Evolutionary conservation across 2,797 vertebrate species (phyloP).

Genomic region (Poecilia picta): DNA sequence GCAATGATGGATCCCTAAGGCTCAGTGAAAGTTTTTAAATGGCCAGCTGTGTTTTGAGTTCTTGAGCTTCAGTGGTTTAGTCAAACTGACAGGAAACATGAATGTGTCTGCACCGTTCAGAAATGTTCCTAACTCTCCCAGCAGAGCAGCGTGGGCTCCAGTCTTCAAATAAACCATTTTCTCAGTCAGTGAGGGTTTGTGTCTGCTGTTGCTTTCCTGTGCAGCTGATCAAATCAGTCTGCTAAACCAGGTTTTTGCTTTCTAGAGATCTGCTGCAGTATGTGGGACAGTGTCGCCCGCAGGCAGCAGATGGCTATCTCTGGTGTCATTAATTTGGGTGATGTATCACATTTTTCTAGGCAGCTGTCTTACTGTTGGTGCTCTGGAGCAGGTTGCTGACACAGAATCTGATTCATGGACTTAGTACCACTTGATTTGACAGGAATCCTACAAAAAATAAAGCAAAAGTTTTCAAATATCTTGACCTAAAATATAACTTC

Average conservation of each 20-base stretch:
- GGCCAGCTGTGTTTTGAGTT: constrained; percentile 40
- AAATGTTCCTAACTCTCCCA: neutral
- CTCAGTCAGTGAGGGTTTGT: neutral
- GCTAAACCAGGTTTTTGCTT: neutral
- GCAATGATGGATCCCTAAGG: constrained; percentile 6
- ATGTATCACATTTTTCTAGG: constrained; percentile 2
- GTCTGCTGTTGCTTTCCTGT: constrained; percentile 20
- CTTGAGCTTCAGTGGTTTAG: constrained; percentile 4
- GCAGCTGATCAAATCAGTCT: neutral
- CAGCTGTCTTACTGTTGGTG: neutral
- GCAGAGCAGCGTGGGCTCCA: neutral
- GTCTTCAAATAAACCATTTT: neutral
- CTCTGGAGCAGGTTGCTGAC: constrained; percentile 1
- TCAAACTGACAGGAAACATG: constrained; percentile 42
- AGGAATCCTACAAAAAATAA: neutral
- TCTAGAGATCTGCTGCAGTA: neutral
- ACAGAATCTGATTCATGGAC: constrained; percentile 7
- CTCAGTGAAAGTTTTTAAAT: constrained; percentile 13
- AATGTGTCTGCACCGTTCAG: constrained; percentile 33
- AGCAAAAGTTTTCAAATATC: neutral
- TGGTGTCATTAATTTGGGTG: constrained; percentile 6
- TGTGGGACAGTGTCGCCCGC: neutral
- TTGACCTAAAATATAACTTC: neutral
- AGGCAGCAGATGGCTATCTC: constrained; percentile 1
- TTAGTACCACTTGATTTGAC: neutral